A percentile compares a stretch with the other conserved stretches of the same genome.
Evolutionary conservation across 2,797 vertebrate genomes (phyloP).

Genomic region (Tenualosa ilisha): DNA sequence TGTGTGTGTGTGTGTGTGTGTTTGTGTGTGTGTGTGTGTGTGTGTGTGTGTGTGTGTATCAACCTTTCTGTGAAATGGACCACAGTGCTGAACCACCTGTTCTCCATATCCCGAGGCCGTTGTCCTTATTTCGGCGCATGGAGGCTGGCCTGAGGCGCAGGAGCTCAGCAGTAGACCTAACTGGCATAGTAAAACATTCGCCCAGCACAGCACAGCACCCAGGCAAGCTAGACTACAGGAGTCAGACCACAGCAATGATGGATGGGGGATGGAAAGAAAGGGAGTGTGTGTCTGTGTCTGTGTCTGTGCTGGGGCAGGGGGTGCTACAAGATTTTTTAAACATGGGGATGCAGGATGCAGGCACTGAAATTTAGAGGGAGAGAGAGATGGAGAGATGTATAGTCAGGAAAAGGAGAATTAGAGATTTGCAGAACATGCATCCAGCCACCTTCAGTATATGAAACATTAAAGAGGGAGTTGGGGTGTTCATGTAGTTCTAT

Average conservation of each 20-base stretch:
- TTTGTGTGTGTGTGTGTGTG: background rate
- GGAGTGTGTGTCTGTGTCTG: no score
- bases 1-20: background rate
- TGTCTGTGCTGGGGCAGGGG: no score
- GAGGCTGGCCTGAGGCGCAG: background rate
- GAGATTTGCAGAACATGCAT: no score
- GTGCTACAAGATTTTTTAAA: no score
- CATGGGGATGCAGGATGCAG: no score
- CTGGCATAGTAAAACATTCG: background rate
- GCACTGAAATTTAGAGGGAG: no score
- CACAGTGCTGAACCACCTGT: slow-evolving; percentile 31
- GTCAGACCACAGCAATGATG: background rate
- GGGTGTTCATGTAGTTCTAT: no score
- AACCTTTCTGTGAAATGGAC: slow-evolving; percentile 13
- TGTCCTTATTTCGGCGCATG: background rate
- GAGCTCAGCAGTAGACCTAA: background rate
- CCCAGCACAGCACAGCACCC: background rate
- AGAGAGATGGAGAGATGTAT: no score
- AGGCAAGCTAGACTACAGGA: background rate
- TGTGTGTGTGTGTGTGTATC: background rate
- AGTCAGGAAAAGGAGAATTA: no score
- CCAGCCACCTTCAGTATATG: no score
- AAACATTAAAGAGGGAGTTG: no score
- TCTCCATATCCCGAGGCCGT: slow-evolving; percentile 30
- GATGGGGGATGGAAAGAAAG: background rate